Base-by-base conservation (phyloP, 1,140 invertebrate genomes). In the Pygmarrhopalites habei region DNA sequence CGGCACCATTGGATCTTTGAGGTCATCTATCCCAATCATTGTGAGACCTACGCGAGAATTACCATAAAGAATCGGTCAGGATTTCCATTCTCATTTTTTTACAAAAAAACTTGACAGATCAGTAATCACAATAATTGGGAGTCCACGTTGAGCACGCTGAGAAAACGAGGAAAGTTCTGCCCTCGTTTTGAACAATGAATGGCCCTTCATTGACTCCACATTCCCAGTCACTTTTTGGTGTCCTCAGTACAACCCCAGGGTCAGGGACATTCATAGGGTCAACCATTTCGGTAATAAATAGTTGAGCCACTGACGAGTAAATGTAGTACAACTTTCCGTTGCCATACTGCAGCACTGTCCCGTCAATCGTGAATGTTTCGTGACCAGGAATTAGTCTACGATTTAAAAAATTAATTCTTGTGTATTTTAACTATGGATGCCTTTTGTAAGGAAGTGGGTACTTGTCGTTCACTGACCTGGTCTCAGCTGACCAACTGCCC, bases 1-100 rank as follows among this genome's bases (percentile, higher is more conserved):
- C 1, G 58, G 39, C 49, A 43, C 47, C 35, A 62, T 12, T 3
- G 66, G 66, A 51, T 68, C 66, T 30, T 44, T 30, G 17, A 61
- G 26, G 26, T 62, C 52, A 35, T 68, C 66, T 21, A 68, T 65
- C 0, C 66, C 66, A 53, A 68, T 68, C 21, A 68, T 51, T 25
- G 58, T 61, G 3, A 68, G n/a, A n/a, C n/a, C n/a, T n/a, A n/a
- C n/a, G n/a, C n/a, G n/a, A n/a, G n/a, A n/a, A n/a, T n/a, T n/a
- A n/a, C n/a, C n/a, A n/a, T n/a, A n/a, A n/a, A n/a, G n/a, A n/a
- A n/a, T n/a, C n/a, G n/a, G n/a, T n/a, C n/a, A n/a, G n/a, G n/a
- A n/a, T n/a, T n/a, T n/a, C n/a, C n/a, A n/a, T n/a, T n/a, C n/a
- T n/a, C n/a, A n/a, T n/a, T n/a, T n/a, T n/a, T n/a, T n/a, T n/a